Evolutionary conservation across 2,888 invertebrate species (phyloP).

Genomic region (Ormyrus nitidulus): DNA sequence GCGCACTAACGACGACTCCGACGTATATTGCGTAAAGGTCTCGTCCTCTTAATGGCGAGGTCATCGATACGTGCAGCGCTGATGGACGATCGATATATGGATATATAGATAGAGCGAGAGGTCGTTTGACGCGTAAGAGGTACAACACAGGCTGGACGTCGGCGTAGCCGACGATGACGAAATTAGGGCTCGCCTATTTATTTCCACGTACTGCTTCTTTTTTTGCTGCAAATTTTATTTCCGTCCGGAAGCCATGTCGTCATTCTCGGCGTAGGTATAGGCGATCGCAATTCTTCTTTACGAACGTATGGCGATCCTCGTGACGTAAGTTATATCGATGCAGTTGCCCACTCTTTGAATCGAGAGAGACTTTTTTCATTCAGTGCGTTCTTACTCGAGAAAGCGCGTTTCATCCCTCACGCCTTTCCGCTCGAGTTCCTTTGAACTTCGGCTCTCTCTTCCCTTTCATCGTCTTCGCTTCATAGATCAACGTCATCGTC

Average conservation of each 20-base stretch:
- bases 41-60: conserved; percentile 37
- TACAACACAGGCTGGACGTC: neutral
- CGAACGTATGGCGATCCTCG: too few species aligned
- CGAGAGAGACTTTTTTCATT: too few species aligned
- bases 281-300: too few species aligned
- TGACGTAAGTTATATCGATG: too few species aligned
- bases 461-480: conserved; percentile 43
- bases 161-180: conserved; percentile 8
- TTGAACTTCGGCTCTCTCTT: conserved; percentile 27
- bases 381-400: neutral
- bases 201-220: neutral
- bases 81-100: conserved; percentile 20
- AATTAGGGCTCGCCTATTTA: conserved; percentile 29
- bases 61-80: conserved; percentile 35
- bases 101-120: conserved; percentile 4
- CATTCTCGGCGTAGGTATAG: too few species aligned
- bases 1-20: neutral
- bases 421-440: conserved; percentile 4
- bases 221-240: conserved; percentile 27
- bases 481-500: conserved; percentile 53
- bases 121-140: conserved; percentile 21
- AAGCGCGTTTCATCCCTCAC: conserved; percentile 22
- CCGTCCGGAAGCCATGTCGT: too few species aligned
- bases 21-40: conserved; percentile 24
- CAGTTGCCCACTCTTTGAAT: too few species aligned